A percentile compares a stretch with the other conserved stretches of the same genome.
phyloP scores from a whole-genome alignment of 2,797 vertebrate species.

The Acomys russatus region DNA sequence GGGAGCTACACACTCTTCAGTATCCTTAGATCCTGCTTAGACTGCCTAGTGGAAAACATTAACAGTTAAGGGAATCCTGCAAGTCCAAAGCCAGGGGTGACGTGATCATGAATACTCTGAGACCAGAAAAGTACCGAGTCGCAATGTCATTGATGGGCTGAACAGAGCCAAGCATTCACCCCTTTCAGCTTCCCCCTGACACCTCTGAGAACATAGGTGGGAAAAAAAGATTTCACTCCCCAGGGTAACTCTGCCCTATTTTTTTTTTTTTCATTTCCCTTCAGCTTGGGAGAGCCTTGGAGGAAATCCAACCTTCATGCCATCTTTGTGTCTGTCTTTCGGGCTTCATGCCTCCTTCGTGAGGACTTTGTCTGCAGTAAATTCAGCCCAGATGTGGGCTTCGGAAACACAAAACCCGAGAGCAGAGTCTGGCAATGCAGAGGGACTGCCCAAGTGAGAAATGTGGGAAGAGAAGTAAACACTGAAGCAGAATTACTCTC shows the following conservation, averaged over 20 bases:
- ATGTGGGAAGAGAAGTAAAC: background rate
- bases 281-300: background rate
- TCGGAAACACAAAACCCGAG: slow-evolving; percentile 4
- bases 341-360: background rate
- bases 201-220: background rate
- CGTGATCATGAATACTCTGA: background rate
- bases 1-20: background rate
- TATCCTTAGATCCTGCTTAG: background rate
- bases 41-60: background rate
- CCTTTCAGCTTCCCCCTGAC: background rate
- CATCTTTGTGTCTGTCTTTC: background rate
- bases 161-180: background rate
- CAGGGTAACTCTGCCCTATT: too few species aligned
- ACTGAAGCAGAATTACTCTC: background rate
- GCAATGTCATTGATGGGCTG: background rate
- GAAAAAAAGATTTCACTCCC: background rate
- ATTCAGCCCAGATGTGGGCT: background rate
- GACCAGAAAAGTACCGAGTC: background rate
- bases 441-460: background rate
- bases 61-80: background rate
- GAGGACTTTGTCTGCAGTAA: background rate
- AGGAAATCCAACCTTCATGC: background rate
- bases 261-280: background rate
- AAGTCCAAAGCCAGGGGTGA: background rate
- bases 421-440: background rate